Evolutionary conservation across 2,113 vertebrate species (phyloP).

Genomic region (Aegypius monachus): DNA sequence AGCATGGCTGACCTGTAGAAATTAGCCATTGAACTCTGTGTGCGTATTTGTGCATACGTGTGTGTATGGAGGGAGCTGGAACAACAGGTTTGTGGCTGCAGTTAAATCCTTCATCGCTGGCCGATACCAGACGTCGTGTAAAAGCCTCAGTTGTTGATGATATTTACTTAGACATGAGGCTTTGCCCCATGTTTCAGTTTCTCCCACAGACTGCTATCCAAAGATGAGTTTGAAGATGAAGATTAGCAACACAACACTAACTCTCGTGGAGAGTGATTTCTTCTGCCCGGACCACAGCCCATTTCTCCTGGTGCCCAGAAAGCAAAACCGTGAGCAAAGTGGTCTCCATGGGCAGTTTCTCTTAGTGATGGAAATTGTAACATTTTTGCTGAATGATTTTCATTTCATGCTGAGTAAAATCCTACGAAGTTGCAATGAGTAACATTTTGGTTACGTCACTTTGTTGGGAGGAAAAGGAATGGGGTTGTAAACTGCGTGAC

Average conservation of each 20-base stretch:
- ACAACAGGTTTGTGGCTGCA: slow-evolving; percentile 45
- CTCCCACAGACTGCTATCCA: slow-evolving; percentile 5
- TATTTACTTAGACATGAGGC: neutral
- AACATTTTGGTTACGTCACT: neutral
- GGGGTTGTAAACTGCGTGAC: neutral
- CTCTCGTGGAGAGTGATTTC: neutral
- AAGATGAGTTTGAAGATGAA: neutral
- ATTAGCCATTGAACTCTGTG: neutral
- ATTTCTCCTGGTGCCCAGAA: neutral
- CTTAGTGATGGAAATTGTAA: neutral
- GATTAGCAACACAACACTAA: neutral
- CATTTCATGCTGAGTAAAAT: neutral
- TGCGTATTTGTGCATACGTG: neutral
- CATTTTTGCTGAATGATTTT: neutral
- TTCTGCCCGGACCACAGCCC: neutral
- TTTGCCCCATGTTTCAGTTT: neutral
- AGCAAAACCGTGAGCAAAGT: neutral
- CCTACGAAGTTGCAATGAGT: neutral
- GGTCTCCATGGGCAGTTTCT: neutral
- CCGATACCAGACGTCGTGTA: neutral
- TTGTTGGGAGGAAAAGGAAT: neutral
- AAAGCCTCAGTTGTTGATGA: neutral
- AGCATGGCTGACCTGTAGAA: neutral
- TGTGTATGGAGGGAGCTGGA: neutral
- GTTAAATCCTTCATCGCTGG: neutral